Evolutionary conservation across 2,113 vertebrate species (phyloP), one percentile per base, ranked within the genome.

Genomic region (Pygoscelis antarcticus): DNA sequence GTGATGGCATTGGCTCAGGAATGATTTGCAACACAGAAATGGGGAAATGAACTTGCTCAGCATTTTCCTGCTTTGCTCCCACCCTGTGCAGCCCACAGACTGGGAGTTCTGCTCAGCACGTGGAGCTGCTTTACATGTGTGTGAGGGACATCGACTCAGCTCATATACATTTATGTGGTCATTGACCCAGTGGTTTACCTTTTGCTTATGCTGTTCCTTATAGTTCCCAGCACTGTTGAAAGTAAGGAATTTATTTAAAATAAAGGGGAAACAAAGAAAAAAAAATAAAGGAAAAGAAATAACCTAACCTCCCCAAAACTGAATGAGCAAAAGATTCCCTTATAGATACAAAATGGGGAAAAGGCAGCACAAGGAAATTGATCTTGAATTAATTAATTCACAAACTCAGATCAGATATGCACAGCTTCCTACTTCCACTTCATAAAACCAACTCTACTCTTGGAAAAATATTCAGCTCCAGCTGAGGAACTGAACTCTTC

Each of bases 201-300:
- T 92, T 75, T 55, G 25, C 60, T 95, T 96, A 65, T 83, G 49
- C 49, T 89, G 22, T 52, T 94, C 32, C 34, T 95, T 87, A 84
- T 29, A 64, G 86, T 29, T 94, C 36, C 11, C 25, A 82, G 55
- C 13, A 11, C 7, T 42, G 27, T 88, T 94, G 89, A 95, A 94
- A 94, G 51, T 70, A 80, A 77, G 23, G 23, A 89, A 72, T 68
- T 86, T 66, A 54, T 38, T 26, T 65, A 78, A 42, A 77, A 52
- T 42, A 42, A 17, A 1, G 1, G 1, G 1, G 2, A 1, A 1
- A 23, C 38, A 30, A 6, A 1, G 0, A 5, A 16, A 13, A 36
- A 27, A 38, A 29, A 38, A n/a, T 40, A 25, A 44, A 49, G 3
- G 7, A 36, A 74, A 74, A 72, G 1, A 70, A 90, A 65, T 23